Evolutionary conservation across 2,888 invertebrate genomes (phyloP).

Genomic region (Synanthedon myopaeformis): DNA sequence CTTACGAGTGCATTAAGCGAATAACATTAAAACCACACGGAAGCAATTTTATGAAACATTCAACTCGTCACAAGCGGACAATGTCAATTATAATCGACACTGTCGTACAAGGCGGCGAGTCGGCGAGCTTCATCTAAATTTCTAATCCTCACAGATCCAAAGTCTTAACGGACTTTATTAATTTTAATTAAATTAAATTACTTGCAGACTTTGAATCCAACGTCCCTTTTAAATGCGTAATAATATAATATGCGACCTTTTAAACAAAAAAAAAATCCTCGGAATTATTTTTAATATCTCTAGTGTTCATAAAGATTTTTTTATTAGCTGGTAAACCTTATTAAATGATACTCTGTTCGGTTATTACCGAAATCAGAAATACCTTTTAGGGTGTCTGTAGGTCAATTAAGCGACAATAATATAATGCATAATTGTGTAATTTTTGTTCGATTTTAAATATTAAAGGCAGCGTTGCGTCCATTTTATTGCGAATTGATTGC

Average conservation of each 20-base stretch:
- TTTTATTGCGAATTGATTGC: constrained; percentile 23
- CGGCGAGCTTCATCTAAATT: constrained; percentile 24
- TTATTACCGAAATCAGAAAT: not conserved
- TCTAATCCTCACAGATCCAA: constrained; percentile 26
- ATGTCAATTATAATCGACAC: constrained; percentile 21
- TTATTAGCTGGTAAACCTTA: not conserved
- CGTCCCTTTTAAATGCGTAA: not conserved
- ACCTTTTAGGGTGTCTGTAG: constrained; percentile 3
- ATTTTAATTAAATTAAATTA: constrained; percentile 14
- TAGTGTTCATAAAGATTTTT: not conserved
- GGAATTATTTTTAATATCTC: not conserved
- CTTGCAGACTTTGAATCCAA: not conserved
- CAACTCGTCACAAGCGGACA: constrained; percentile 17
- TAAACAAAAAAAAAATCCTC: not conserved
- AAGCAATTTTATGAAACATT: constrained; percentile 19
- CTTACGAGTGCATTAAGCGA: not conserved
- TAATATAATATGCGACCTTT: not conserved
- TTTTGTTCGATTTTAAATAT: constrained; percentile 17
- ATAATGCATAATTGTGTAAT: constrained; percentile 20
- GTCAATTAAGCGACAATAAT: constrained; percentile 17
- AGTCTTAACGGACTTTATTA: constrained; percentile 14
- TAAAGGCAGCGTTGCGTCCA: constrained; percentile 9
- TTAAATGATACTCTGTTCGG: not conserved
- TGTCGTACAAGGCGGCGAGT: constrained; percentile 9
- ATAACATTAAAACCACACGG: not conserved